Evolutionary conservation across 2,888 invertebrate species (phyloP).

Genomic region (Athalia circularis): DNA sequence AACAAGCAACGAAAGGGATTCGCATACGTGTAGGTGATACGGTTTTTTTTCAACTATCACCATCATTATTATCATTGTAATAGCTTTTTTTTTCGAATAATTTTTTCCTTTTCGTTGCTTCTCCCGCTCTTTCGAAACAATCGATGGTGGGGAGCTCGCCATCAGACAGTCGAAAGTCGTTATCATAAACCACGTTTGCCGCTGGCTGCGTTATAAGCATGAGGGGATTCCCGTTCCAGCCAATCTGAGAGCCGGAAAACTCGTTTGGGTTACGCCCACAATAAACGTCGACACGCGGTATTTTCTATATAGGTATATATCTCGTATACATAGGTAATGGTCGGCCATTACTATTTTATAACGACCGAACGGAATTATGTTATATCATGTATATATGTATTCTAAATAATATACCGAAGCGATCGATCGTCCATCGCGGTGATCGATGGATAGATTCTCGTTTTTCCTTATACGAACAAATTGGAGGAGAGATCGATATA

Average conservation of each 20-base stretch:
- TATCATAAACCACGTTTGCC: conserved; percentile 33
- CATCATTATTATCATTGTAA: no score
- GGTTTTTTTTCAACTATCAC: no score
- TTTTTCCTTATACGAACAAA: no score
- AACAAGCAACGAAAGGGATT: background rate
- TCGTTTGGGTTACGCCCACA: conserved; percentile 10
- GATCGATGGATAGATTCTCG: no score
- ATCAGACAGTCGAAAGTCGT: conserved; percentile 30
- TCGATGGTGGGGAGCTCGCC: conserved; percentile 37
- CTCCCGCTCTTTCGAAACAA: conserved; percentile 17
- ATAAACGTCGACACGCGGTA: background rate
- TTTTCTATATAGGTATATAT: no score
- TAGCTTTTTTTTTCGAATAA: no score
- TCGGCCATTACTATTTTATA: conserved; percentile 40
- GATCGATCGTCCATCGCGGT: no score
- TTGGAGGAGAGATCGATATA: background rate
- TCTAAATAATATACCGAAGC: no score
- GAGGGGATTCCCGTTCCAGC: background rate
- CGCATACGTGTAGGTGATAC: background rate
- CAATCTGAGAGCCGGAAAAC: conserved; percentile 2
- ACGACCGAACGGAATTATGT: conserved; percentile 5
- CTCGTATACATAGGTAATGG: background rate
- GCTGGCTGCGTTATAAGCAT: background rate
- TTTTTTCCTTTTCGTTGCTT: background rate
- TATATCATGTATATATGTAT: no score